Evolutionary conservation across 2,888 invertebrate genomes (phyloP).

Genomic region (Caenorhabditis sp.): DNA sequence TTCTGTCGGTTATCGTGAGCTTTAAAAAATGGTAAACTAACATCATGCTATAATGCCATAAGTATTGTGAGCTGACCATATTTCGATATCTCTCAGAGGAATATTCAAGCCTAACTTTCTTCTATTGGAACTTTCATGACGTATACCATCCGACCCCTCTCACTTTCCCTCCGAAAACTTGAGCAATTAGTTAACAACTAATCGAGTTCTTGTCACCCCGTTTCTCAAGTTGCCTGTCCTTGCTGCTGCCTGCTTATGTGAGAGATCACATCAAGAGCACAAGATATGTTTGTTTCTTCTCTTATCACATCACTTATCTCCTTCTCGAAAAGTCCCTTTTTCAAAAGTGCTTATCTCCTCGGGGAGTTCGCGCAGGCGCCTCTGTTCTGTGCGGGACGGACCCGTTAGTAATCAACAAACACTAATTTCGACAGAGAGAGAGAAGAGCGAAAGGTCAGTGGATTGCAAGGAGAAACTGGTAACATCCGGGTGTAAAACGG

Average conservation of each 20-base stretch:
- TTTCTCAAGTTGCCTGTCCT: constrained; percentile 19
- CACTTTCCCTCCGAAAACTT: neutral
- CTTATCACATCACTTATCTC: constrained; percentile 49
- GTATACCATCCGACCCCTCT: neutral
- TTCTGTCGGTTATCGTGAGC: too few relatives aligned
- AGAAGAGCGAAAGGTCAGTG: constrained; percentile 18
- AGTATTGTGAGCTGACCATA: too few relatives aligned
- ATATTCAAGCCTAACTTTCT: too few relatives aligned
- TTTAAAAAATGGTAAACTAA: too few relatives aligned
- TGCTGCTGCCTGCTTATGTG: too few relatives aligned
- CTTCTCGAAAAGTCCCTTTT: constrained; percentile 14
- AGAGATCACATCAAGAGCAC: constrained; percentile 52
- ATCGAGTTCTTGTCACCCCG: constrained; percentile 26
- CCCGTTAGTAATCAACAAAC: constrained; percentile 33
- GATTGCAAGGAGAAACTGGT: too few relatives aligned
- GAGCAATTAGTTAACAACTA: constrained; percentile 26
- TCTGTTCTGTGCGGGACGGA: too few relatives aligned
- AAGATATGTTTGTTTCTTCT: constrained; percentile 63
- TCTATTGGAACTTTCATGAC: neutral
- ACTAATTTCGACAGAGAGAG: constrained; percentile 36
- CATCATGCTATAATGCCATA: too few relatives aligned
- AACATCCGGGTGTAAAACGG: too few relatives aligned
- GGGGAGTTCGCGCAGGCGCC: neutral
- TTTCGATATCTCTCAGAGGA: too few relatives aligned
- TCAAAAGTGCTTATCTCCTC: constrained; percentile 35